Percentiles rank a stretch among this genome's conserved stretches.
These are phyloP conservation scores for Corydoras sp. DNA, from an alignment of 2,113 vertebrate species.

Conservation along the genomic window DNA sequence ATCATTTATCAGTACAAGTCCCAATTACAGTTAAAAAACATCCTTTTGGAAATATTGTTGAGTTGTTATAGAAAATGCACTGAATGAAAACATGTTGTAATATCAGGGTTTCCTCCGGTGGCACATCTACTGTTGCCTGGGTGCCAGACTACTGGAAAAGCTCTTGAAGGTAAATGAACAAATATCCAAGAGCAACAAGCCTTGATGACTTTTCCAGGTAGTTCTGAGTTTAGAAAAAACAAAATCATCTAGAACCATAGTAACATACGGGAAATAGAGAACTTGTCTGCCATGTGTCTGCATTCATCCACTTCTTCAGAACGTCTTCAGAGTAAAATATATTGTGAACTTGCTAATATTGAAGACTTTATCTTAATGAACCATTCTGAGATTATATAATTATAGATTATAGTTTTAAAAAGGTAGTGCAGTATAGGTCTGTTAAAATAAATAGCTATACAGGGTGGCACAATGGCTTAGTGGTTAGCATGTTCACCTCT, in stretches of 20 bases:
- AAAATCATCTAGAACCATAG: slow-evolving; percentile 28
- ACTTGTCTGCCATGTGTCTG: not conserved
- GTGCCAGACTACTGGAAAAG: slow-evolving; percentile 46
- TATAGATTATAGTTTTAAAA: too few species aligned
- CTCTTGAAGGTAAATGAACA: slow-evolving; percentile 35
- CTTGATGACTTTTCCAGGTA: slow-evolving; percentile 54
- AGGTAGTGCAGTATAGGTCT: too few species aligned
- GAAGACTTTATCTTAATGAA: too few species aligned
- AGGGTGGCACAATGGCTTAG: too few species aligned
- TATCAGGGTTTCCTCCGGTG: slow-evolving; percentile 36
- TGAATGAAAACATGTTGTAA: slow-evolving; percentile 4
- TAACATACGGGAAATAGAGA: slow-evolving; percentile 27
- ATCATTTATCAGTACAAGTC: too few species aligned
- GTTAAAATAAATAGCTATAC: too few species aligned
- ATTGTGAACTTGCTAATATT: too few species aligned
- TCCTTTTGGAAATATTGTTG: too few species aligned
- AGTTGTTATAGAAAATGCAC: not conserved
- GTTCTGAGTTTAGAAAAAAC: slow-evolving; percentile 37
- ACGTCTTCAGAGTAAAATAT: not conserved
- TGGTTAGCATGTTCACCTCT: too few species aligned
- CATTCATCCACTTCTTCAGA: not conserved
- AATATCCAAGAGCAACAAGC: slow-evolving; percentile 51
- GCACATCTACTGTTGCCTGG: slow-evolving; percentile 28
- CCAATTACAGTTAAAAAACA: too few species aligned
- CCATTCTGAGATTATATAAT: too few species aligned